Base-by-base conservation (phyloP, 2,113 vertebrate species). In the Chroicocephalus ridibundus region DNA sequence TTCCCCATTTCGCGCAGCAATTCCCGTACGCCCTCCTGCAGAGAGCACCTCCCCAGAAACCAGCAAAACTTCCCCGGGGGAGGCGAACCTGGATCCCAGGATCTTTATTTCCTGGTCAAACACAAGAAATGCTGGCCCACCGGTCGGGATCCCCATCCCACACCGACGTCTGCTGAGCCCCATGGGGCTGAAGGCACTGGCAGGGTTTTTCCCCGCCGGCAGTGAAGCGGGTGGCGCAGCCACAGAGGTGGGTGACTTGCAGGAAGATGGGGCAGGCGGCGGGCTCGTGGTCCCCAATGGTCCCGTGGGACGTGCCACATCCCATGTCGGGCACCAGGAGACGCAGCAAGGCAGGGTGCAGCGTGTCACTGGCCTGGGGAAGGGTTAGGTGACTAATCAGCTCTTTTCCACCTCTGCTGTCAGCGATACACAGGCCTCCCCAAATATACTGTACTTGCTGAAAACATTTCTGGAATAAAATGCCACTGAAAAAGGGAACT, bases 131-230 rank as follows among this genome's bases (percentile, higher is more conserved):
- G 0, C 65, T 79, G 36, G 27, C 9, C 82, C 29, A 13, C 2
- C 1, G 0, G 6, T 34, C 4, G 5, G 51, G 14, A 79, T 46
- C 25, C 68, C 34, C 0, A 0, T 86, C 58, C 62, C 69, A 15
- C 34, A 5, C 32, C 1, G 1, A 15, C 4, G 34, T n/a, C 44
- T 72, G 65, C 68, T 26, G 11, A 55, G 38, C 20, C 36, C 77
- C 5, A 0, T 4, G 29, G 72, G 58, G 54, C 44, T 65, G 78
- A 51, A 52, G 85, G 64, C 82, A 44, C n/a, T 40, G 12, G 3
- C 68, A 16, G 0, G 3, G 15, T 2, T 84, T 70, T 75, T 18
- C 65, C 20, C 29, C 4, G 0, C 24, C 6, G 3, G 58, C 60
- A 42, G 2, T 1, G 6, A 7, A 49, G 10, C 14, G 32, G 34